Conservation (phyloP, 2,113 vertebrate genomes). For the Rhineura floridana region DNA sequence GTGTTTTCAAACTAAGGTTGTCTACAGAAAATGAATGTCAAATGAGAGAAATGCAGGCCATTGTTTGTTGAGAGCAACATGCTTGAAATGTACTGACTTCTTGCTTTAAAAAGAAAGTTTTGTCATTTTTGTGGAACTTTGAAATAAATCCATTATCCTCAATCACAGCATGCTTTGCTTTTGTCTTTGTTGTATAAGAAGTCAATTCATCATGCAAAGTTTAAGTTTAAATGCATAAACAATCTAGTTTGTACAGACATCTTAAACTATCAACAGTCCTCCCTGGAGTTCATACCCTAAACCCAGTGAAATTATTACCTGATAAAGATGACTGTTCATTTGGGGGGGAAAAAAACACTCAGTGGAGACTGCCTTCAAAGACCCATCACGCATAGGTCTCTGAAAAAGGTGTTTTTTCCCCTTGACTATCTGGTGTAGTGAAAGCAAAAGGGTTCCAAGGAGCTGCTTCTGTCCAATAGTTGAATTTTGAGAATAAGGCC, state of each 20-base stretch:
- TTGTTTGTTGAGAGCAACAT: conserved; percentile 55
- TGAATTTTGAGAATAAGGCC: conserved; percentile 72
- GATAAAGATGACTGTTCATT: conserved; percentile 69
- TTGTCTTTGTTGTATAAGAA: conserved; percentile 70
- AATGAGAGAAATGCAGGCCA: conserved; percentile 56
- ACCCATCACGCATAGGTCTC: background rate
- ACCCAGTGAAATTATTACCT: conserved; percentile 69
- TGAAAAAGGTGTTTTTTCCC: conserved; percentile 23
- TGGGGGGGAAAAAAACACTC: conserved; percentile 31
- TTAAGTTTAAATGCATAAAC: conserved; percentile 85
- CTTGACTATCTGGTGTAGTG: conserved; percentile 50
- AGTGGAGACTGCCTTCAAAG: background rate
- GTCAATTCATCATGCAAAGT: conserved; percentile 89
- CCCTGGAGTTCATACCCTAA: conserved; percentile 71
- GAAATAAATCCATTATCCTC: conserved; percentile 83
- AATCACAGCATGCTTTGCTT: conserved; percentile 79
- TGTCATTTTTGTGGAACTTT: conserved; percentile 72
- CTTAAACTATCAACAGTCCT: conserved; percentile 68
- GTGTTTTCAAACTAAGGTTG: conserved; percentile 39
- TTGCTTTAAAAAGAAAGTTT: conserved; percentile 85
- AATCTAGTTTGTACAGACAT: conserved; percentile 81
- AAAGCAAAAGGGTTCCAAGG: conserved; percentile 70
- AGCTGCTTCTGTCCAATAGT: conserved; percentile 65
- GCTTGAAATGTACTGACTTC: conserved; percentile 67
- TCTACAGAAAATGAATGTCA: conserved; percentile 45